These are phyloP conservation scores for Megalonaias nervosa DNA, from an alignment of 1,140 invertebrate genomes.

Conservation along the genomic window DNA sequence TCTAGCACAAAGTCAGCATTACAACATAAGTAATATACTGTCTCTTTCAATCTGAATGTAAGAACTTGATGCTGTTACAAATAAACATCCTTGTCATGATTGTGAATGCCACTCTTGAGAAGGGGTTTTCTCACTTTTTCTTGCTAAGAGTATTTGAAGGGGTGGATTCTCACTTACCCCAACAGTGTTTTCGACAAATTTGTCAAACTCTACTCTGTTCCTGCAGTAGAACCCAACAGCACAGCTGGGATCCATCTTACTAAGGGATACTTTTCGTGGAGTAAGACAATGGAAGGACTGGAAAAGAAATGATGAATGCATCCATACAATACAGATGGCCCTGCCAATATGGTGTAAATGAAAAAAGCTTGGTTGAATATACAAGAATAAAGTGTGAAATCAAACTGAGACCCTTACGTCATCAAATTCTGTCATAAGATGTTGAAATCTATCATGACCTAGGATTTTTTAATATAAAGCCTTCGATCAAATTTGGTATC, in stretches of 20 bases:
- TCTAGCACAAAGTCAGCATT: background rate
- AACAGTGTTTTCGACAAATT: constrained; percentile 72
- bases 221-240: constrained; percentile 91
- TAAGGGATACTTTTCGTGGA: constrained; percentile 89
- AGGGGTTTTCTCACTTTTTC: too few relatives aligned
- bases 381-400: background rate
- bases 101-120: too few relatives aligned
- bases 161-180: constrained; percentile 74
- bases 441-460: background rate
- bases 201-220: constrained; percentile 83
- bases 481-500: background rate
- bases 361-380: background rate
- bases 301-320: constrained; percentile 39
- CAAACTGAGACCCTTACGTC: background rate
- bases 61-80: background rate
- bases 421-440: background rate
- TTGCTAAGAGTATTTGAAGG: too few relatives aligned
- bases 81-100: too few relatives aligned
- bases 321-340: background rate
- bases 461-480: background rate
- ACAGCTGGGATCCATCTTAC: constrained; percentile 93
- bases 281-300: constrained; percentile 88
- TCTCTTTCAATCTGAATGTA: background rate
- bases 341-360: background rate
- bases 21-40: background rate